Evolutionary conservation across 1,140 invertebrate species (phyloP).

Genomic region (Drosophila kepulauana): DNA sequence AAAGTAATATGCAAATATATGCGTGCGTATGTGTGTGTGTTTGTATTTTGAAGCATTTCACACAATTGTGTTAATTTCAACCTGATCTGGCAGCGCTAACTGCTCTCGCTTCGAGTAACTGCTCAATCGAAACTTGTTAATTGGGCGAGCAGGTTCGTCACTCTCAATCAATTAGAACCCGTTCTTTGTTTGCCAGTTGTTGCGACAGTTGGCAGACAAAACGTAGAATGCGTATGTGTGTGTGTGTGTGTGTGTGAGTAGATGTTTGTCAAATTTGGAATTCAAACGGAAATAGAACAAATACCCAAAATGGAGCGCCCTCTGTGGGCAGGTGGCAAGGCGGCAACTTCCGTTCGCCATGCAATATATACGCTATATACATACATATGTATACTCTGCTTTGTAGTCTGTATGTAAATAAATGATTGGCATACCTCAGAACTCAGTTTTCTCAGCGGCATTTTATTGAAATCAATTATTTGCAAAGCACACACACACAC

Average conservation of each 20-base stretch:
- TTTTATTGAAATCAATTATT: conserved; percentile 43
- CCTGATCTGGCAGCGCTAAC: conserved; percentile 32
- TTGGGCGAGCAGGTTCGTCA: conserved; percentile 67
- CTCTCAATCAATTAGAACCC: conserved; percentile 49
- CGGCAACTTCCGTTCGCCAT: conserved; percentile 35
- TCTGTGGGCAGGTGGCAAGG: conserved; percentile 46
- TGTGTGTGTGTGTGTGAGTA: no score
- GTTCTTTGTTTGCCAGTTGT: conserved; percentile 32
- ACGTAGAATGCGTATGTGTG: no score
- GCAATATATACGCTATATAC: not conserved
- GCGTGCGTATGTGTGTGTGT: conserved; percentile 7
- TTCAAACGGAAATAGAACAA: conserved; percentile 54
- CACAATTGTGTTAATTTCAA: conserved; percentile 56
- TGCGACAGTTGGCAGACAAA: no score
- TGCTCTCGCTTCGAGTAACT: conserved; percentile 28
- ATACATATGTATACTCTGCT: not conserved
- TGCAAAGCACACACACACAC: conserved; percentile 4
- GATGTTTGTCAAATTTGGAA: conserved; percentile 41
- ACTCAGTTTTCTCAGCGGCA: conserved; percentile 3
- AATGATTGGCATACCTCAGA: conserved; percentile 24
- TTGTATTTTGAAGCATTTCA: conserved; percentile 24
- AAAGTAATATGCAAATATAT: conserved; percentile 14
- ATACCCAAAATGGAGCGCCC: conserved; percentile 39
- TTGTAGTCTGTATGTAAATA: conserved; percentile 20
- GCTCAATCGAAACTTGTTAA: conserved; percentile 77